A percentile compares a stretch with the other conserved stretches of the same genome.
phyloP scores from a whole-genome alignment of 2,797 vertebrate species.

The Dendrocincla fuliginosa region DNA sequence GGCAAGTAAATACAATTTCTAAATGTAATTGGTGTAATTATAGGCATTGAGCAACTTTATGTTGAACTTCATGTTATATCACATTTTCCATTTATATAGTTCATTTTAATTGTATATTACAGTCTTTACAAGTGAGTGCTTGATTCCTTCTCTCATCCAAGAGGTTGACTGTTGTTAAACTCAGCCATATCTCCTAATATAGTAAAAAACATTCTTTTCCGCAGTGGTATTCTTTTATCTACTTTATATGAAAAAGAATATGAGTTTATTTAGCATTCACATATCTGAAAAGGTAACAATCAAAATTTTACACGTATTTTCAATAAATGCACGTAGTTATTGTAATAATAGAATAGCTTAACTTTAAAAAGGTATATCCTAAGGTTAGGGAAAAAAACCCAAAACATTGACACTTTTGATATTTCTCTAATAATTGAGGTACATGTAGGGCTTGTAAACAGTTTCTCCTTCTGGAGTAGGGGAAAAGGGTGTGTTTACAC shows the following conservation, averaged over 20 bases:
- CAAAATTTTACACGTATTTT: background rate
- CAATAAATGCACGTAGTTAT: background rate
- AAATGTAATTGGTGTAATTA: slow-evolving; percentile 76
- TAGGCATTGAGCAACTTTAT: slow-evolving; percentile 69
- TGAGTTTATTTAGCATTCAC: background rate
- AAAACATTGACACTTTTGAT: background rate
- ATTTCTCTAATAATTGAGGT: background rate
- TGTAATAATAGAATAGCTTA: background rate
- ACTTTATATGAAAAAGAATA: background rate
- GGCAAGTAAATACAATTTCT: slow-evolving; percentile 77
- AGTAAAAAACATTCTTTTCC: background rate
- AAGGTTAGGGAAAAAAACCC: background rate
- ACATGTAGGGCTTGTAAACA: background rate
- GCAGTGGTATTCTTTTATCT: background rate
- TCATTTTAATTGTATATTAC: slow-evolving; percentile 69
- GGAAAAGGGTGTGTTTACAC: background rate
- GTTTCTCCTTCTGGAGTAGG: background rate
- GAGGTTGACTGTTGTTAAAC: slow-evolving; percentile 62
- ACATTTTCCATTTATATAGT: slow-evolving; percentile 55
- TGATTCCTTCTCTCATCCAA: slow-evolving; percentile 61
- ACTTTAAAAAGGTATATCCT: background rate
- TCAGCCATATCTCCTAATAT: slow-evolving; percentile 36
- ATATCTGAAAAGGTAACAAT: background rate
- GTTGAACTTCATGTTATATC: slow-evolving; percentile 72
- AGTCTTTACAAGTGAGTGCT: slow-evolving; percentile 70